A percentile compares a stretch with the other conserved stretches of the same genome.
These are phyloP conservation scores for Cryptocheilus praepositus DNA, from an alignment of 2,888 invertebrate species.

Conservation along the genomic window DNA sequence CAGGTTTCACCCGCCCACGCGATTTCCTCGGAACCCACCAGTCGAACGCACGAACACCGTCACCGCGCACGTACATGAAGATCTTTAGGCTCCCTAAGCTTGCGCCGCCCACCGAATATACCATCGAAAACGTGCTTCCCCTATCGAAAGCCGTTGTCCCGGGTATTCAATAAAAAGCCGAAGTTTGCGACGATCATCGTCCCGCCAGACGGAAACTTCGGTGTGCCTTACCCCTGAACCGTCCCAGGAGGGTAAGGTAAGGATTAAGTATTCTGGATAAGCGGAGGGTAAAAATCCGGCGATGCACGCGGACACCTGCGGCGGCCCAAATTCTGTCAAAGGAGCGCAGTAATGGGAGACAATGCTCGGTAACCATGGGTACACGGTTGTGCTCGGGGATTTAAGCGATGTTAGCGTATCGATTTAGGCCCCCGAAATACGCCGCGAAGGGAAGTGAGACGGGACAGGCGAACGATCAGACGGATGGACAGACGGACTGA, in stretches of 20 bases:
- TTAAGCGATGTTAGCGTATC: slow-evolving; percentile 27
- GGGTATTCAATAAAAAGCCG: slow-evolving; percentile 6
- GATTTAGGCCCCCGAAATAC: slow-evolving; percentile 15
- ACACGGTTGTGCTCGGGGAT: slow-evolving; percentile 7
- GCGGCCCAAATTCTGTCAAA: slow-evolving; percentile 10
- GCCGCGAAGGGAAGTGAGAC: not conserved
- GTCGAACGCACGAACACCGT: slow-evolving; percentile 6
- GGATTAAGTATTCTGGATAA: slow-evolving; percentile 54
- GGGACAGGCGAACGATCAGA: slow-evolving; percentile 14
- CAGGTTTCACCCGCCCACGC: no score
- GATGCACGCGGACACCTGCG: slow-evolving; percentile 16
- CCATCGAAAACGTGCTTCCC: no score
- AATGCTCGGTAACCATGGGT: slow-evolving; percentile 21
- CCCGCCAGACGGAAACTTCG: no score
- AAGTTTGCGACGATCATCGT: not conserved
- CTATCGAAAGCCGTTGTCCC: no score
- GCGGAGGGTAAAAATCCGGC: slow-evolving; percentile 35
- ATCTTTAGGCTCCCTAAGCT: no score
- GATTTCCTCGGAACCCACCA: no score
- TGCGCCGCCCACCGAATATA: no score
- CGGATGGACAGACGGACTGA: slow-evolving; percentile 21
- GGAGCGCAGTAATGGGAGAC: slow-evolving; percentile 17
- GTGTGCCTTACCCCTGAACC: no score
- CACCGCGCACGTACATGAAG: not conserved
- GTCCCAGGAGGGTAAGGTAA: slow-evolving; percentile 21